Conservation (phyloP, 2,113 vertebrate species). For the Capreolus pygargus region DNA sequence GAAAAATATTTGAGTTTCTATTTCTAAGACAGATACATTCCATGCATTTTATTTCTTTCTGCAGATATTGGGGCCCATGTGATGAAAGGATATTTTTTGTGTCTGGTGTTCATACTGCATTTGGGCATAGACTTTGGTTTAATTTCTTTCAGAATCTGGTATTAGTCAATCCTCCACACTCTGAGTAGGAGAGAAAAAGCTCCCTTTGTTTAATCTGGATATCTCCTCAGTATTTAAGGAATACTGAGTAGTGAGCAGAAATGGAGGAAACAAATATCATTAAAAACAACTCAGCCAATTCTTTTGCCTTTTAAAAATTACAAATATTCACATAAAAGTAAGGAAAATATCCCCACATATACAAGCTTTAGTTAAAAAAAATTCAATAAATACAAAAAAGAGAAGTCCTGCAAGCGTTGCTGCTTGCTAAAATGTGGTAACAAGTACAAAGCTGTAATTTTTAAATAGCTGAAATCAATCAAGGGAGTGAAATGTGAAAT, state of each 20-base stretch:
- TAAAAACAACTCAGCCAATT: neutral
- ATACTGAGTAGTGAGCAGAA: neutral
- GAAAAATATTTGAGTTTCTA: neutral
- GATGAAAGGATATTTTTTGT: neutral
- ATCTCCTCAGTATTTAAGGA: neutral
- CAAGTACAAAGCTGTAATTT: neutral
- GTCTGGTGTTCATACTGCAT: neutral
- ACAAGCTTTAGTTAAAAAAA: neutral
- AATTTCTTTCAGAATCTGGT: neutral
- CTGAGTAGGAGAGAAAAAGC: neutral
- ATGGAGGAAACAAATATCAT: neutral
- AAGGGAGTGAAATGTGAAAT: constrained; percentile 46
- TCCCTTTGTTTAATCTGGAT: neutral
- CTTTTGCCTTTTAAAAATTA: neutral
- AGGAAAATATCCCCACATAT: neutral
- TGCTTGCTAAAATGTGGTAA: constrained; percentile 29
- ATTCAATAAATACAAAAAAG: neutral
- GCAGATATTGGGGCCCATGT: neutral
- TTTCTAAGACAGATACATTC: neutral
- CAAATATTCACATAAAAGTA: neutral
- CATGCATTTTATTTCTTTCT: neutral
- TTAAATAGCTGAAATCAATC: constrained; percentile 48
- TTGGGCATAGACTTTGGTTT: neutral
- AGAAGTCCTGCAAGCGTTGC: neutral
- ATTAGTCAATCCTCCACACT: neutral